These are phyloP conservation scores for Scortum barcoo DNA, from an alignment of 2,113 vertebrate species.

Conservation along the genomic window DNA sequence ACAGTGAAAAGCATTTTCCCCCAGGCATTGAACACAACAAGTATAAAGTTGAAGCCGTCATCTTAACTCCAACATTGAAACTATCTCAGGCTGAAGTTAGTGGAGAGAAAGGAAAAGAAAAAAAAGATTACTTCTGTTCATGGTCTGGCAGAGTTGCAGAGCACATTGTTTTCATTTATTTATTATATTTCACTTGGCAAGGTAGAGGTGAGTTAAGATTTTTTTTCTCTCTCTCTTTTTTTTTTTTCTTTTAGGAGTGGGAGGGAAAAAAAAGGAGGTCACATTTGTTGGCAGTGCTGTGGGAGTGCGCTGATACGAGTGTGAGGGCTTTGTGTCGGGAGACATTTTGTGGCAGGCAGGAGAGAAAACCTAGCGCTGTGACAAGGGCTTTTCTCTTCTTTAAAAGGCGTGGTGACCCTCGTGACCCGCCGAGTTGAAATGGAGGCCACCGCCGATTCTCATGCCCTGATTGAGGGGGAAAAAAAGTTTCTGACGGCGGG, in stretches of 20 bases:
- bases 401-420: slow-evolving; percentile 75
- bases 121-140: slow-evolving; percentile 37
- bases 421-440: slow-evolving; percentile 78
- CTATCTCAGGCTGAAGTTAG: slow-evolving; percentile 68
- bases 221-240: no score
- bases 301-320: slow-evolving; percentile 62
- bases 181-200: slow-evolving; percentile 69
- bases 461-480: slow-evolving; percentile 9
- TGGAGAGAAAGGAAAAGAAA: slow-evolving; percentile 29
- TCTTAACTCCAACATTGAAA: slow-evolving; percentile 72
- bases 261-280: slow-evolving; percentile 73
- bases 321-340: slow-evolving; percentile 76
- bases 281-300: slow-evolving; percentile 70
- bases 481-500: slow-evolving; percentile 17
- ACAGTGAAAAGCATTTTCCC: slow-evolving; percentile 68
- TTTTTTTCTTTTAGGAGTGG: slow-evolving; percentile 57
- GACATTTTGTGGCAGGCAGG: slow-evolving; percentile 77
- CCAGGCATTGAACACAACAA: slow-evolving; percentile 64
- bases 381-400: slow-evolving; percentile 73
- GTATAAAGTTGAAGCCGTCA: slow-evolving; percentile 74
- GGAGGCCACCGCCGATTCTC: slow-evolving; percentile 69
- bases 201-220: slow-evolving; percentile 67
- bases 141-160: slow-evolving; percentile 61
- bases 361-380: slow-evolving; percentile 64
- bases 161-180: slow-evolving; percentile 70